Conservation (phyloP, 2,888 invertebrate genomes). For the Candidula unifasciata region DNA sequence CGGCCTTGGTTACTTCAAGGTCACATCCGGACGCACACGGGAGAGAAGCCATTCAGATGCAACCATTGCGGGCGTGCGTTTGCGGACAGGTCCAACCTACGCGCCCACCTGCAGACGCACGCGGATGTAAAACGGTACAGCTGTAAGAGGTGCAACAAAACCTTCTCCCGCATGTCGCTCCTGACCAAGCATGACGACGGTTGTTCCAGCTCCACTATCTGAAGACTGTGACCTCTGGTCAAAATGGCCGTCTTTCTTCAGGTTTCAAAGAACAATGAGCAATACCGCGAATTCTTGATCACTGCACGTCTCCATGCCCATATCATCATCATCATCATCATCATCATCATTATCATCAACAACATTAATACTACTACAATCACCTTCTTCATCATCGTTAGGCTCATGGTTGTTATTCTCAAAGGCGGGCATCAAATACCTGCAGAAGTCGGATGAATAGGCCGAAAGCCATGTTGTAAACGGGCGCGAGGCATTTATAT, state of each 20-base stretch:
- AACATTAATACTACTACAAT: not conserved
- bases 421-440: too few species aligned
- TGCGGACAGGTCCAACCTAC: slow-evolving; percentile 95
- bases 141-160: slow-evolving; percentile 94
- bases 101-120: slow-evolving; percentile 98
- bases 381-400: not conserved
- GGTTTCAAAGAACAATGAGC: too few species aligned
- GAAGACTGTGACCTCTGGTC: too few species aligned
- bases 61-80: slow-evolving; percentile 96
- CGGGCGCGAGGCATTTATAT: too few species aligned
- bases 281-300: too few species aligned
- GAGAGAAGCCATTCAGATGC: slow-evolving; percentile 98
- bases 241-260: too few species aligned
- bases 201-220: slow-evolving; percentile 23
- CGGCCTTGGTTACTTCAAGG: slow-evolving; percentile 98
- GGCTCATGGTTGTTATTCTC: too few species aligned
- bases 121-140: slow-evolving; percentile 98
- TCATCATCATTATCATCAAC: not conserved
- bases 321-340: too few species aligned
- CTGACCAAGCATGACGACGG: slow-evolving; percentile 87
- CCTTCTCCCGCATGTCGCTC: slow-evolving; percentile 98
- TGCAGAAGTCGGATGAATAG: too few species aligned
- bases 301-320: too few species aligned
- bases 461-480: too few species aligned
- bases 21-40: slow-evolving; percentile 97